A percentile compares a stretch with the other conserved stretches of the same genome.
These are phyloP conservation scores for Andinoacara biseriatus DNA, from an alignment of 2,113 vertebrate species.

Conservation along the genomic window DNA sequence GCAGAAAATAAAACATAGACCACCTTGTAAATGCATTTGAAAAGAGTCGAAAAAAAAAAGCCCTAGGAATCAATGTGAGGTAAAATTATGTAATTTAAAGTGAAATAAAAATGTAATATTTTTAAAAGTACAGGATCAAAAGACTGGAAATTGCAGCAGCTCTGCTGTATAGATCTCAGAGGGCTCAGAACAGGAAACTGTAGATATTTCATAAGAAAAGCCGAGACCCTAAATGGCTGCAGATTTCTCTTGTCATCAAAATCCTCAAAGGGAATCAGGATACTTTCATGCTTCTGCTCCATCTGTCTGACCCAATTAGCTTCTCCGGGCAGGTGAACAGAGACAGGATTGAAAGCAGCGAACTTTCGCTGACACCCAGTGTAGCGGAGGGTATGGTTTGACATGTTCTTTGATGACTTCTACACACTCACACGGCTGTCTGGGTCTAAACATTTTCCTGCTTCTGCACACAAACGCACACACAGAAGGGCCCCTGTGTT, in stretches of 20 bases:
- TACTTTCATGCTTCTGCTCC: conserved; percentile 56
- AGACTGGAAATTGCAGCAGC: background rate
- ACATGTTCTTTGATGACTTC: conserved; percentile 39
- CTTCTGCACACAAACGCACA: conserved; percentile 8
- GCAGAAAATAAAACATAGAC: background rate
- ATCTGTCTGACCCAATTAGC: conserved; percentile 75
- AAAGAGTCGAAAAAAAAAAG: background rate
- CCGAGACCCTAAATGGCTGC: conserved; percentile 3
- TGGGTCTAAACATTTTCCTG: conserved; percentile 5
- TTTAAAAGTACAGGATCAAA: background rate
- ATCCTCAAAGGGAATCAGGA: conserved; percentile 49
- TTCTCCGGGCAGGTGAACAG: conserved; percentile 58
- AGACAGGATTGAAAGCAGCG: conserved; percentile 21
- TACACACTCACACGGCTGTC: conserved; percentile 16
- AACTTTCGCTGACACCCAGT: conserved; percentile 50
- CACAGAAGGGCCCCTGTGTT: background rate
- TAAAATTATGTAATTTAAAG: background rate
- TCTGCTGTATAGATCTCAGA: background rate
- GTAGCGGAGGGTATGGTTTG: conserved; percentile 32
- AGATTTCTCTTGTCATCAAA: conserved; percentile 42
- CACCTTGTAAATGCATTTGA: background rate
- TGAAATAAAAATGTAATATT: background rate
- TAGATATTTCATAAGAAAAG: conserved; percentile 14
- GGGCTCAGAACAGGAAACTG: background rate
- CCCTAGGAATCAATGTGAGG: background rate